Conservation (phyloP, 2,888 invertebrate genomes). For the Xestobium rufovillosum region DNA sequence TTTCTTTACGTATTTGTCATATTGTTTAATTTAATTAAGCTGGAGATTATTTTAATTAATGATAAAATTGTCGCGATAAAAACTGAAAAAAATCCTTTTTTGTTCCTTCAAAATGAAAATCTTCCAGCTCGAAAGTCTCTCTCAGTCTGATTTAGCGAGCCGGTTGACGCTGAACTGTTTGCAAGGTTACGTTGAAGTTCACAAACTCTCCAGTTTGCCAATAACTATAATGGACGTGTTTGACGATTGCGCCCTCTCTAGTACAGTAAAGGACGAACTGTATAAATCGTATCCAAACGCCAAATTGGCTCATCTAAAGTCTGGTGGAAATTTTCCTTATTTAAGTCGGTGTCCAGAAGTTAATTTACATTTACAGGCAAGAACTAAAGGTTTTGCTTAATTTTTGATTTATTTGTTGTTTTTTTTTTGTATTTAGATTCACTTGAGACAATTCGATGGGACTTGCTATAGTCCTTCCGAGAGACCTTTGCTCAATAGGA, state of each 20-base stretch:
- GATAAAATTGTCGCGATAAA: too few species aligned
- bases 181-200: constrained; percentile 70
- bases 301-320: constrained; percentile 78
- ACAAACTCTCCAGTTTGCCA: constrained; percentile 59
- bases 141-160: constrained; percentile 77
- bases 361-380: constrained; percentile 78
- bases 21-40: neutral
- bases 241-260: constrained; percentile 78
- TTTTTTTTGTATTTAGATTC: constrained; percentile 50
- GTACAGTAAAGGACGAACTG: constrained; percentile 68
- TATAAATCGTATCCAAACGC: constrained; percentile 82
- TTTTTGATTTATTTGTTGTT: constrained; percentile 5
- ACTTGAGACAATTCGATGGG: constrained; percentile 63
- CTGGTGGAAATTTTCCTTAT: constrained; percentile 87
- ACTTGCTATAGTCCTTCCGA: constrained; percentile 54
- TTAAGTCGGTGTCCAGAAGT: constrained; percentile 82
- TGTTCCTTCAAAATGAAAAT: constrained; percentile 1
- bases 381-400: constrained; percentile 16
- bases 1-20: constrained; percentile 6
- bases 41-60: constrained; percentile 5
- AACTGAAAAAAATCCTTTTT: too few species aligned
- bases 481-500: constrained; percentile 39
- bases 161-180: constrained; percentile 80
- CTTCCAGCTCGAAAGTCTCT: constrained; percentile 70
- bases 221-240: constrained; percentile 84